Base-by-base conservation (phyloP, 2,888 invertebrate genomes). In the Tachina lurida region DNA sequence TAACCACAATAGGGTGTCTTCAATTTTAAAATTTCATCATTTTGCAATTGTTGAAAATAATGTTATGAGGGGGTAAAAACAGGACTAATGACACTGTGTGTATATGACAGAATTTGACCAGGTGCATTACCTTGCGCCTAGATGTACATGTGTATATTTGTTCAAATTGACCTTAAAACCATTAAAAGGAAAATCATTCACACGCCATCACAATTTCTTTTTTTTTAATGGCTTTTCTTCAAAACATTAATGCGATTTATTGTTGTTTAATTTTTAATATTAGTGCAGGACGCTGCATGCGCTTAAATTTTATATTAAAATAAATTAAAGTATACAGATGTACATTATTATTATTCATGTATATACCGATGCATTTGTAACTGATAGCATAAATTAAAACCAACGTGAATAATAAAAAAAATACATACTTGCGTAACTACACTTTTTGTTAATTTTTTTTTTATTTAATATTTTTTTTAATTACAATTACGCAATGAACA, bases 261-360 rank as follows among this genome's bases (percentile, higher is more conserved):
- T 60, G 10, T 41, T 60, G 15, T 19, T 70, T 41, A 49, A 60
- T 70, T 41, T 77, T 77, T 52, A 67, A 58, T 70, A 41, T 68
- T 76, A 45, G 41, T 39, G 22, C 67, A 67, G 65, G 56, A 67
- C 58, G 67, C 41, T n/a, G 22, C 31, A 58, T 22, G 12, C 19
- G 63, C 19, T 62, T 74, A 52, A 63, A 74, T 63, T 54, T 65
- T 43, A 47, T 56, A 63, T 73, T 45, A 56, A 71, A 54, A 54
- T 63, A 63, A 19, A 54, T 56, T 62, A 52, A 54, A 45, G 19
- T 41, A n/a, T 39, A 19, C 52, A 77, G 54, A 65, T 84, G 71
- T 73, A n/a, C n/a, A 39, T 76, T 70, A 76, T 76, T 76, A 70
- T 75, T 74, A n/a, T n/a, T n/a, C n/a, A n/a, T n/a, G n/a, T 67